Base-by-base conservation (phyloP, 2,113 vertebrate species). In the Neofelis nebulosa region DNA sequence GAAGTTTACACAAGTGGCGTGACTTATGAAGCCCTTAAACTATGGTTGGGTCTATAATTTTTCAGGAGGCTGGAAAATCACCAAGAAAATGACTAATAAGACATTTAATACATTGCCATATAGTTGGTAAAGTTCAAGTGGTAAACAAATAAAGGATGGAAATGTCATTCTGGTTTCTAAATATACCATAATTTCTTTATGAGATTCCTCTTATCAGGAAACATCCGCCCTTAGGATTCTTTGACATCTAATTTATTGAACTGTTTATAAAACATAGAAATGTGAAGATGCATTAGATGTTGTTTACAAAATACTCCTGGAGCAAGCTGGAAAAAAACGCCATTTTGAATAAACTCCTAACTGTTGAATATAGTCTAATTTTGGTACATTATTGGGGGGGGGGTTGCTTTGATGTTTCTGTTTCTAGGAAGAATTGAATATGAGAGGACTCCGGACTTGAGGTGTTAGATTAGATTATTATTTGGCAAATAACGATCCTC, bases 11-110 rank as follows among this genome's bases (percentile, higher is more conserved):
- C 74, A 95, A 57, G 96, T 98, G 98, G 95, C 80, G 84, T 98
- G 96, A 98, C 97, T 98, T 98, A 97, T 97, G 96, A 97, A 93
- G 61, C 96, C 88, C 98, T 98, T 98, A 98, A 98, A 98, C 93
- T 98, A 65, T 91, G 95, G 97, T 90, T 96, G 93, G 92, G 71
- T 92, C 85, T 97, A 76, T 98, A 95, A 91, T 97, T 98, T 98
- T 98, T 98, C 96, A 97, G 69, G 82, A 98, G 79, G 14, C 89
- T 98, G 85, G 92, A 98, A 98, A 98, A 97, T 98, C 81, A 94
- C 68, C 96, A 91, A 95, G 94, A 98, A 97, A 55, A 96, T 98
- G 86, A 91, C 85, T 97, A 96, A 98, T 95, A 97, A 95, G 29
- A 80, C 96, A 94, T 96, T 97, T 97, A 97, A 84, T 97, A 93